Percentiles rank a stretch among this genome's conserved stretches.
These are phyloP conservation scores for Sakesphorus luctuosus DNA, from an alignment of 2,113 vertebrate genomes.

Conservation along the genomic window DNA sequence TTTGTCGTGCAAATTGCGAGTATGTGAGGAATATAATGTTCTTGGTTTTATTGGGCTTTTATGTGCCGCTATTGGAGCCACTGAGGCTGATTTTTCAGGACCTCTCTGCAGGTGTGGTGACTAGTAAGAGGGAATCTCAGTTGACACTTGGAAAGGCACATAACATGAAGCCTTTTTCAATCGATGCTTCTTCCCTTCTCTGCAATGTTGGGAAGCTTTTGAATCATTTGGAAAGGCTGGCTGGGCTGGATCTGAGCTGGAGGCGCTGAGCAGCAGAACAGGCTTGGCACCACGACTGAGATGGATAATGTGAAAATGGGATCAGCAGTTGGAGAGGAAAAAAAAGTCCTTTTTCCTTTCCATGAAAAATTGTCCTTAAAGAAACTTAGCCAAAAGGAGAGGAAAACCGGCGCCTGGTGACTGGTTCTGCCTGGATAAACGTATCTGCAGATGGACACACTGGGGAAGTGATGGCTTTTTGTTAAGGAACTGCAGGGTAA, in stretches of 20 bases:
- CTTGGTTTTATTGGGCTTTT: neutral
- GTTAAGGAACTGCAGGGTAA: neutral
- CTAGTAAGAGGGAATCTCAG: neutral
- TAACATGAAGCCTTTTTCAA: neutral
- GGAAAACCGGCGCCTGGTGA: neutral
- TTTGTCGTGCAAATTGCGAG: neutral
- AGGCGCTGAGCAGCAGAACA: neutral
- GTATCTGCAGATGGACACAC: neutral
- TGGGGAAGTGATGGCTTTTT: neutral
- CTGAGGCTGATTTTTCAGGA: neutral
- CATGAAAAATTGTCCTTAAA: rapidly evolving
- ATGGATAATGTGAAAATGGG: neutral
- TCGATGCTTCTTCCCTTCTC: neutral
- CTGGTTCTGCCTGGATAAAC: neutral
- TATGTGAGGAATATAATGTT: neutral
- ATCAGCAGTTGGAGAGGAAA: neutral
- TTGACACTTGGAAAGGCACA: neutral
- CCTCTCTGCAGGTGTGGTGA: neutral
- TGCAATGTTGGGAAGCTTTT: neutral
- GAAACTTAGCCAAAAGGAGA: neutral
- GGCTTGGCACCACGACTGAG: neutral
- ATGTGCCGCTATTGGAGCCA: neutral
- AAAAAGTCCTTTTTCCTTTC: neutral
- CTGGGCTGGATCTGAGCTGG: neutral
- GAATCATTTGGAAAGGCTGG: neutral